Percentiles rank a stretch among this genome's conserved stretches.
phyloP scores from a whole-genome alignment of 37 sponge, comb jelly and placozoan genomes.

The Eunapius fragilis region DNA sequence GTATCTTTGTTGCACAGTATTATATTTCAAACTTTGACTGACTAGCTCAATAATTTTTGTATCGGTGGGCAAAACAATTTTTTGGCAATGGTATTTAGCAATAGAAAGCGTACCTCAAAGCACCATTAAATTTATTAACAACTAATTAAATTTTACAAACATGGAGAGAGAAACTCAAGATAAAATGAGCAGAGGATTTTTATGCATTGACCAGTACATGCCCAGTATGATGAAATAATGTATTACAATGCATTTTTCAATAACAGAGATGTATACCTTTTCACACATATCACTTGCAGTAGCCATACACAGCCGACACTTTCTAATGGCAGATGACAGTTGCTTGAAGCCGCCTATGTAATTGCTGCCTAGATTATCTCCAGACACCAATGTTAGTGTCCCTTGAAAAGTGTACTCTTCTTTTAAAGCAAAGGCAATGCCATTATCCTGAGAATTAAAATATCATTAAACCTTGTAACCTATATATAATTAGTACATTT shows the following conservation, averaged over 20 bases:
- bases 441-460: constrained; percentile 29
- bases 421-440: constrained; percentile 18
- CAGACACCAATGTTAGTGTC: constrained; percentile 42
- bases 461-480: background rate
- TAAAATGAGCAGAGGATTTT: too few species aligned
- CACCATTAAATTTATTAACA: too few species aligned
- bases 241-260: background rate
- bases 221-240: background rate
- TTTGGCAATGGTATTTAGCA: too few species aligned
- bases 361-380: constrained; percentile 50
- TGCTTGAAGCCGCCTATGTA: constrained; percentile 57
- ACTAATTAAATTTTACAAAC: too few species aligned
- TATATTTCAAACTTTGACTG: too few species aligned
- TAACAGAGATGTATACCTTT: constrained; percentile 35
- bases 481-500: background rate
- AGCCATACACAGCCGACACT: constrained; percentile 63
- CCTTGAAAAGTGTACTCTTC: constrained; percentile 25
- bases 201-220: too few species aligned
- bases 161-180: too few species aligned
- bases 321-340: constrained; percentile 41
- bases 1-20: background rate
- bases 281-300: constrained; percentile 28
- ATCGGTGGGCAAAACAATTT: too few species aligned
- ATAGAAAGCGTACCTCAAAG: too few species aligned
- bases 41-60: too few species aligned